These are phyloP conservation scores for Nebria salina DNA, from an alignment of 2,888 invertebrate species.

Conservation along the genomic window DNA sequence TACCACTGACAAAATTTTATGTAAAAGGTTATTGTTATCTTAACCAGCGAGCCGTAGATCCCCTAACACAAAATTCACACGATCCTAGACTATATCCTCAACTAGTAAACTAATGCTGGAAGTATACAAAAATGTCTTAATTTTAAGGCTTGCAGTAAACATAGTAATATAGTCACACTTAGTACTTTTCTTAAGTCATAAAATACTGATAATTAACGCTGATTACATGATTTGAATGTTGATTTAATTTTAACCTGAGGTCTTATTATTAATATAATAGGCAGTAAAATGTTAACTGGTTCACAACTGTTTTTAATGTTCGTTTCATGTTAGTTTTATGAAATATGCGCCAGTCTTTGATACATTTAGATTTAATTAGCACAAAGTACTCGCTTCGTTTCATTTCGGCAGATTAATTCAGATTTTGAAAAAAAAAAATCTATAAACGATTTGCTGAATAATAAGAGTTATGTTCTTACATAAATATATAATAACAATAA, in stretches of 20 bases:
- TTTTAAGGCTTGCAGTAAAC: neutral
- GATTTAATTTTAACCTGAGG: constrained; percentile 22
- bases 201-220: neutral
- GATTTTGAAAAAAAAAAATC: too few relatives aligned
- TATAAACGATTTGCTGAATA: neutral
- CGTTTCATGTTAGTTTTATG: neutral
- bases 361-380: neutral
- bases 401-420: too few relatives aligned
- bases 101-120: constrained; percentile 9
- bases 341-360: neutral
- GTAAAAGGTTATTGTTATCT: constrained; percentile 36
- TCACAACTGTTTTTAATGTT: constrained; percentile 19
- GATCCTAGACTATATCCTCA: constrained; percentile 24
- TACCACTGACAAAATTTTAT: neutral
- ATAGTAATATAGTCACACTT: neutral
- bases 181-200: constrained; percentile 17
- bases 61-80: constrained; percentile 42
- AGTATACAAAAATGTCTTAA: neutral
- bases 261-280: neutral
- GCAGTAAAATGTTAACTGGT: neutral
- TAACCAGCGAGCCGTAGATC: constrained; percentile 45
- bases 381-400: too few relatives aligned
- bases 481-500: neutral
- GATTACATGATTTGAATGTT: constrained; percentile 8
- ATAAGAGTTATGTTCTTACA: neutral